A percentile compares a stretch with the other conserved stretches of the same genome.
Conservation (phyloP, 53 echinoderm and acorn worm genomes). For the Henricia sp. region DNA sequence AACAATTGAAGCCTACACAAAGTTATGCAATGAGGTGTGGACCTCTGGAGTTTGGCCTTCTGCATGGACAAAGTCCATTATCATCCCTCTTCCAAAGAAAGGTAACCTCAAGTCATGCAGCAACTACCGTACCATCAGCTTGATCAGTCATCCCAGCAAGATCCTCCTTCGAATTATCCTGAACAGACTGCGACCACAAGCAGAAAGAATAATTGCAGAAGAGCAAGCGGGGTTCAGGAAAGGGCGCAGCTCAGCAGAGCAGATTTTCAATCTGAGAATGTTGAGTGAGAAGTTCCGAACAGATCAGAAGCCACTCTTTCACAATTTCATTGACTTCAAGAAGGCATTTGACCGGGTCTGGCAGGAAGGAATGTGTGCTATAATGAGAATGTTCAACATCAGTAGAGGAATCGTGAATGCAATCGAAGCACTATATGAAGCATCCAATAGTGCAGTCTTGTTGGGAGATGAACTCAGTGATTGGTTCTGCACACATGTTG, state of each 20-base stretch:
- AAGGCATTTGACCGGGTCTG: conserved; percentile 27
- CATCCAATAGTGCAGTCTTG: conserved; percentile 4
- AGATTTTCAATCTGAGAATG: conserved; percentile 14
- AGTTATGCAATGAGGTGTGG: no score
- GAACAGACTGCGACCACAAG: conserved; percentile 16
- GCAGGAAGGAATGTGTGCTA: not conserved
- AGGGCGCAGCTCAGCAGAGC: conserved; percentile 7
- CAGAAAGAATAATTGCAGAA: conserved; percentile 30
- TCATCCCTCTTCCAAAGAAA: conserved; percentile 56
- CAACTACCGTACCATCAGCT: conserved; percentile 53
- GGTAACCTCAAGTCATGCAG: conserved; percentile 12
- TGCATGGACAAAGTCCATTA: conserved; percentile 44
- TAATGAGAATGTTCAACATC: not conserved
- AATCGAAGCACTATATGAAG: conserved; percentile 3
- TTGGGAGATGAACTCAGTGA: not conserved
- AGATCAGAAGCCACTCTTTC: not conserved
- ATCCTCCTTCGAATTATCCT: conserved; percentile 22
- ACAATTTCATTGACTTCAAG: conserved; percentile 5
- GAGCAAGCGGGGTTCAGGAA: conserved; percentile 51
- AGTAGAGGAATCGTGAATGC: not conserved
- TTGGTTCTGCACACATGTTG: not conserved
- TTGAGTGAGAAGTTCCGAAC: not conserved
- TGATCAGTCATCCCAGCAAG: conserved; percentile 50
- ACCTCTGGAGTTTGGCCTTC: no score
- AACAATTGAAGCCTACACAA: not conserved